Evolutionary conservation across 2,888 invertebrate species (phyloP), one percentile per base, ranked within the genome.

Genomic region (Drosophila cracens): DNA sequence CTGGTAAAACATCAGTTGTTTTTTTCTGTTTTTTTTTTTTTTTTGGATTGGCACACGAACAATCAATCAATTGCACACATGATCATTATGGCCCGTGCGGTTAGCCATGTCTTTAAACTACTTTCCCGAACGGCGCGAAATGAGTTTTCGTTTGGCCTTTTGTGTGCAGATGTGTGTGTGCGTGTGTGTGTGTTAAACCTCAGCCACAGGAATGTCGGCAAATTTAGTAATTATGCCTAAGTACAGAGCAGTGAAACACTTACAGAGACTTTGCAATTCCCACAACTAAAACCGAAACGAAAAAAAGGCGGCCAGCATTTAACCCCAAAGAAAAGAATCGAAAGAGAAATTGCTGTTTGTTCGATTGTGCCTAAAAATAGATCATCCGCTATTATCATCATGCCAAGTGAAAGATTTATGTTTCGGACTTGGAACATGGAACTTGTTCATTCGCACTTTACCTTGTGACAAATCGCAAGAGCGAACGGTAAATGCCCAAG

Each of bases 121-220:
- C 79, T 79, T 79, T 81, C 69, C 64, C 76, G 38, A 29, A 69
- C 21, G 61, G 62, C 62, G 79, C 51, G 13, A 78, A 77, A 78
- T 79, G 56, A 64, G 71, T 69, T 74, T 62, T 56, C 58, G 53
- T 46, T 57, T 48, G 70, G 64, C 43, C 62, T 52, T 65, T 72
- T 79, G 81, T 78, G 59, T 68, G 27, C 13, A 27, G 1, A 11
- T n/a, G 13, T 21, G 11, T 43, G 43, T 21, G 43, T 43, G 40
- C 10, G 11, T 21, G 43, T 43, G 21, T 43, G 10, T 40, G 31
- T 31, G 31, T 31, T 70, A 60, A 52, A 53, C 33, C 33, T 43
- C 27, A 36, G 57, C 63, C 67, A 57, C 79, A 84, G 86, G 76
- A 82, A 85, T 85, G 76, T 76, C 69, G 85, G 87, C 82, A 67